phyloP scores from a whole-genome alignment of 2,888 invertebrate species.

The Caenorhabditis becei region DNA sequence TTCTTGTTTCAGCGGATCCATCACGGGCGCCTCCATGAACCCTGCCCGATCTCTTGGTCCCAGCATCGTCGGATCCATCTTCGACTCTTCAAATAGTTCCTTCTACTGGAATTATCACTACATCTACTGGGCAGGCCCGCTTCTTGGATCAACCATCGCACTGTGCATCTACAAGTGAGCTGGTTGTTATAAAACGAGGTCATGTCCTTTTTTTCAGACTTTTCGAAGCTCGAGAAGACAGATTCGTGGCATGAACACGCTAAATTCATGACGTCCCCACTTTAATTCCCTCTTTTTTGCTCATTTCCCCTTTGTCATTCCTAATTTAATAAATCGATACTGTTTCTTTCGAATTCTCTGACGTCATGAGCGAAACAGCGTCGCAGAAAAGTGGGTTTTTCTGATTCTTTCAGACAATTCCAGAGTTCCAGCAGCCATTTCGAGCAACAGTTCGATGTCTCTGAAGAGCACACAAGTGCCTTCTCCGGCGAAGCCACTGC shows the following conservation, averaged over 20 bases:
- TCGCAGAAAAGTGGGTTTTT: conserved; percentile 30
- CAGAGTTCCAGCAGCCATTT: conserved; percentile 40
- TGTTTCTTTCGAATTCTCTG: conserved; percentile 13
- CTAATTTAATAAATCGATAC: conserved; percentile 18
- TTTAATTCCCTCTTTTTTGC: conserved; percentile 13
- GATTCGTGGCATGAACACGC: conserved; percentile 61
- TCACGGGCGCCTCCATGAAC: conserved; percentile 83
- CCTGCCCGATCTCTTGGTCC: conserved; percentile 83
- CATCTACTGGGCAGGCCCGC: conserved; percentile 82
- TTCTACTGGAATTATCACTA: conserved; percentile 78
- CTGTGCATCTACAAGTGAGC: conserved; percentile 76
- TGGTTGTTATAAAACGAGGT: too few species aligned
- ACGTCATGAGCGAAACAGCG: conserved; percentile 31
- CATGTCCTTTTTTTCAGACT: conserved; percentile 70
- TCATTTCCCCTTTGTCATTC: conserved; percentile 17
- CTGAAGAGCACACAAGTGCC: conserved; percentile 36
- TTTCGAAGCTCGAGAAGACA: conserved; percentile 70
- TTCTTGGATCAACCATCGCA: conserved; percentile 80
- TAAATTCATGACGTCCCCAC: conserved; percentile 47
- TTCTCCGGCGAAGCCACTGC: conserved; percentile 19
- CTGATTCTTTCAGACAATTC: neutral
- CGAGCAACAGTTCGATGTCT: conserved; percentile 28
- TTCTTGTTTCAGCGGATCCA: conserved; percentile 74
- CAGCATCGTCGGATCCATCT: conserved; percentile 77
- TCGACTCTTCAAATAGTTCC: conserved; percentile 14